Conservation (phyloP, 1,140 invertebrate genomes). For the Dreissena polymorpha region DNA sequence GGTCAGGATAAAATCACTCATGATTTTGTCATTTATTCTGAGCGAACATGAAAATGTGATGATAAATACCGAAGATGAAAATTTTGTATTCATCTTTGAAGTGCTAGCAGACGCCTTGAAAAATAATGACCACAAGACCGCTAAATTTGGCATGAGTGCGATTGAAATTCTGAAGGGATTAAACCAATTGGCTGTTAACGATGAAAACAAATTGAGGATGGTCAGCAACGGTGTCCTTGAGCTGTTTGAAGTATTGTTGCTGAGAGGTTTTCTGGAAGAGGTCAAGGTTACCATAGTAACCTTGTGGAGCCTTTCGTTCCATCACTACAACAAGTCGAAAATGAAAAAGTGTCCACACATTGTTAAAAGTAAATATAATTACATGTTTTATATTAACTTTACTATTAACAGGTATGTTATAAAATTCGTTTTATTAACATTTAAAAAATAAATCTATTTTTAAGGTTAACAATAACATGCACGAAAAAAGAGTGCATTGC, state of each 20-base stretch:
- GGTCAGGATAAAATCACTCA: conserved; percentile 69
- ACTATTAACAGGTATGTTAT: no score
- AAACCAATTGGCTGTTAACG: conserved; percentile 72
- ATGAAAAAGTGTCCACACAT: conserved; percentile 66
- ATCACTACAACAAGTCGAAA: conserved; percentile 62
- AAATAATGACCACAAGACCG: conserved; percentile 64
- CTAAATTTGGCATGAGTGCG: conserved; percentile 71
- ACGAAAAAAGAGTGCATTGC: no score
- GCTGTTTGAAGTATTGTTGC: conserved; percentile 63
- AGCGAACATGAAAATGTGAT: conserved; percentile 69
- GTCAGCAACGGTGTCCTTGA: conserved; percentile 64
- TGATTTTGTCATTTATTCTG: conserved; percentile 69
- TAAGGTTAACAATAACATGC: no score
- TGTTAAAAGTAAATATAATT: conserved; percentile 61
- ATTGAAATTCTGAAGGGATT: conserved; percentile 69
- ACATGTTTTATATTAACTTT: no score
- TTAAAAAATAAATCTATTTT: no score
- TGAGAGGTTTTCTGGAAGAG: conserved; percentile 56
- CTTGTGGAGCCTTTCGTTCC: conserved; percentile 73
- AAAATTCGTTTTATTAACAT: no score
- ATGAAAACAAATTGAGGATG: conserved; percentile 71
- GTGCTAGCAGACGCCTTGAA: conserved; percentile 65
- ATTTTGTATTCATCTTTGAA: conserved; percentile 67
- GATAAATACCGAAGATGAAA: conserved; percentile 64
- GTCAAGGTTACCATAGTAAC: conserved; percentile 63